Base-by-base conservation (phyloP, 2,888 invertebrate species). In the Heliconius hortense region DNA sequence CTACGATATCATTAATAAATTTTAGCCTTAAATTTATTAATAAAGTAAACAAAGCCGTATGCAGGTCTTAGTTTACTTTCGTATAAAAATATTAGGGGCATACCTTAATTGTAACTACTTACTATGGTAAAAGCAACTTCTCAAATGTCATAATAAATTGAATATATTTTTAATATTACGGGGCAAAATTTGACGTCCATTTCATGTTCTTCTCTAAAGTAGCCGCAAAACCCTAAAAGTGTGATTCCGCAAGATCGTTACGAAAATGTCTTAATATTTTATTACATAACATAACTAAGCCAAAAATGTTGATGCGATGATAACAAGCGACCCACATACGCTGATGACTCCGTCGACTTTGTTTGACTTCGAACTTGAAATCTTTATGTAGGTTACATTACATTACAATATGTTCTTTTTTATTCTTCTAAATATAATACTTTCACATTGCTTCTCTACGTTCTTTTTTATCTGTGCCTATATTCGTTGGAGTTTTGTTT, bases 301-400 rank as follows among this genome's bases (percentile, higher is more conserved):
- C 53, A 35, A 69, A n/a, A 69, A 69, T n/a, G 31, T 56, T 69
- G 56, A 69, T 56, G 56, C 15, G 53, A 69, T 31, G 69, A 69
- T 69, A 69, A 69, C 69, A 8, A 69, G 69, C 69, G 53, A 56
- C 69, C 69, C 53, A 68, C 68, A 56, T 69, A 69, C 28, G 24
- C 56, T 56, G 69, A 69, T 69, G 69, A 56, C 69, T 31, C 35
- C 11, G 56, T 21, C 56, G n/a, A n/a, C 53, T 56, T 56, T 69
- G 31, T 56, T 56, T 56, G 56, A 69, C 56, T 56, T 56, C 69
- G 56, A 69, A 69, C 56, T 69, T 69, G 56, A 69, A 69, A 56
- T 56, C n/a, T 21, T 28, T 68, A 53, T 28, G 28, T 21, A 21
- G 18, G 48, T 48, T 48, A 48, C 7, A 18, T 21, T 63, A 31